Evolutionary conservation across 2,113 vertebrate genomes (phyloP).

Genomic region (Toxostoma redivivum): DNA sequence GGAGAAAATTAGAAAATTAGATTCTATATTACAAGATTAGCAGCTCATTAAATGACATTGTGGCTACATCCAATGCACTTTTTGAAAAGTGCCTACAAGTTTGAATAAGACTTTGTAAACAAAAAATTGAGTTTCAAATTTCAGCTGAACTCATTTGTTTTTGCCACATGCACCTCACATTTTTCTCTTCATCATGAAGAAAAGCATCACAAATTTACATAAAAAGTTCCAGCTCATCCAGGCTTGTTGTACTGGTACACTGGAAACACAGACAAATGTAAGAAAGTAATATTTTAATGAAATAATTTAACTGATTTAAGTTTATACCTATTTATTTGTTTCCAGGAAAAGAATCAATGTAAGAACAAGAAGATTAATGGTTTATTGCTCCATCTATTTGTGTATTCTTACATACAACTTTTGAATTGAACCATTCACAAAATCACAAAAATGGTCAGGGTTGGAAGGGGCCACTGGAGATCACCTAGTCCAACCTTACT

Average conservation of each 20-base stretch:
- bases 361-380: not conserved
- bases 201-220: not conserved
- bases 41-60: not conserved
- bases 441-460: not conserved
- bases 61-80: not conserved
- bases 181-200: not conserved
- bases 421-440: not conserved
- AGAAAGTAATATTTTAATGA: not conserved
- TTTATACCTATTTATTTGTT: not conserved
- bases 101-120: not conserved
- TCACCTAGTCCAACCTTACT: rapidly evolving
- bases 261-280: not conserved
- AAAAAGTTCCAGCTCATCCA: not conserved
- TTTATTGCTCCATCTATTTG: not conserved
- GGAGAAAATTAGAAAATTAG: not conserved
- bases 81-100: not conserved
- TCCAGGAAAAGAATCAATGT: not conserved
- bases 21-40: not conserved
- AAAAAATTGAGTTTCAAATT: not conserved
- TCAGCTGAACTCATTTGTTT: not conserved
- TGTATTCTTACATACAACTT: not conserved
- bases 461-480: not conserved
- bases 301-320: not conserved
- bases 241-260: not conserved
- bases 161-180: not conserved